Evolutionary conservation across 1,140 invertebrate species (phyloP).

Genomic region (Anastrepha obliqua): DNA sequence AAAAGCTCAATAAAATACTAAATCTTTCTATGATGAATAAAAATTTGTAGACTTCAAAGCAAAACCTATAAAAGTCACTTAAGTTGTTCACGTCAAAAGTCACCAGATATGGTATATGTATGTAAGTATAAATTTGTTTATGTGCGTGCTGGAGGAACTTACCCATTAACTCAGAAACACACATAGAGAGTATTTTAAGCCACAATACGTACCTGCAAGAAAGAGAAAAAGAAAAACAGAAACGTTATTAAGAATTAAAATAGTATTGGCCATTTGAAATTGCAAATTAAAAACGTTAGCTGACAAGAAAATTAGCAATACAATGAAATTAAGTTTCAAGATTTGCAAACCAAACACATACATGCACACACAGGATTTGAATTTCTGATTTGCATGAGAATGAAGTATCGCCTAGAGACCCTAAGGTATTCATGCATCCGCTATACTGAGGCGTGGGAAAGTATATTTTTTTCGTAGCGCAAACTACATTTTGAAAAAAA

Average conservation of each 20-base stretch:
- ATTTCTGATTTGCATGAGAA: slow-evolving; percentile 4
- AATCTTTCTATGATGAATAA: no score
- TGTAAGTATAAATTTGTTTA: not conserved
- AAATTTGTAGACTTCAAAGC: no score
- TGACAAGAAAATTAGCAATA: slow-evolving; percentile 27
- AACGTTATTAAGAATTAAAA: slow-evolving; percentile 1
- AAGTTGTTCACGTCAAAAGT: no score
- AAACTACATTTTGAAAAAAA: not conserved
- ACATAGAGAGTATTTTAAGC: not conserved
- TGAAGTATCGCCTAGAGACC: not conserved
- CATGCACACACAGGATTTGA: not conserved
- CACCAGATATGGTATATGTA: not conserved
- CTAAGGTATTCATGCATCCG: not conserved
- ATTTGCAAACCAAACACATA: not conserved
- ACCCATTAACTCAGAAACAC: not conserved
- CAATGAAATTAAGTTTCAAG: not conserved
- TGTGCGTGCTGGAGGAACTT: not conserved
- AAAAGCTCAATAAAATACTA: no score
- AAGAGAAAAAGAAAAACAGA: not conserved
- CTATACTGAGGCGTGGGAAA: slow-evolving; percentile 30
- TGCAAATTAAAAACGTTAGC: not conserved
- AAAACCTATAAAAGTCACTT: no score
- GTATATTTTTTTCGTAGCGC: not conserved
- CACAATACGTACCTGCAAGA: slow-evolving; percentile 15
- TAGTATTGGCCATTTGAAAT: not conserved